Percentiles rank a stretch among this genome's conserved stretches.
These are phyloP conservation scores for Mystacides longicornis DNA, from an alignment of 2,888 invertebrate genomes.

Conservation along the genomic window DNA sequence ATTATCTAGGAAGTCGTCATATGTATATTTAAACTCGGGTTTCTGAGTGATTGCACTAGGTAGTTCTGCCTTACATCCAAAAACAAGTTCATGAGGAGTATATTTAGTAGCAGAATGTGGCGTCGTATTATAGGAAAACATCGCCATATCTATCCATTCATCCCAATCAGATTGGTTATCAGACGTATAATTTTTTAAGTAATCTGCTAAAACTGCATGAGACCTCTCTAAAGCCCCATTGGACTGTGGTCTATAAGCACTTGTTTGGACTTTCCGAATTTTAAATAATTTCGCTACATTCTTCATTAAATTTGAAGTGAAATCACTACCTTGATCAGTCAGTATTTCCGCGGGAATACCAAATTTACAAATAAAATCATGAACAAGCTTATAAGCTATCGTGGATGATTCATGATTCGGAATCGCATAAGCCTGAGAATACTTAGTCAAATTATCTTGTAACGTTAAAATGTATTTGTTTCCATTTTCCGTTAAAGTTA, in stretches of 20 bases:
- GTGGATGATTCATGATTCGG: constrained; percentile 31
- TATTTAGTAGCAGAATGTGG: constrained; percentile 29
- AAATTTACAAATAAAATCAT: constrained; percentile 26
- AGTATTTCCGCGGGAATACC: constrained; percentile 43
- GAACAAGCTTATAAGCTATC: constrained; percentile 27
- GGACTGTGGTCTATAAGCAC: constrained; percentile 30
- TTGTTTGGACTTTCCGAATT: constrained; percentile 29
- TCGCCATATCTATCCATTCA: constrained; percentile 28
- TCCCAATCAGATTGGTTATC: constrained; percentile 30
- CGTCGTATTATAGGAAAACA: constrained; percentile 29
- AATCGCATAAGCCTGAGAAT: constrained; percentile 29
- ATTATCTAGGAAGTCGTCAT: constrained; percentile 26
- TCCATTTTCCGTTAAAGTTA: constrained; percentile 28
- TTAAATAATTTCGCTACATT: constrained; percentile 29
- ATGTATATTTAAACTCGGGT: constrained; percentile 28
- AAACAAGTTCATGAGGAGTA: constrained; percentile 30
- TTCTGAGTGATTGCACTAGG: constrained; percentile 24
- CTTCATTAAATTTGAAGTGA: constrained; percentile 30
- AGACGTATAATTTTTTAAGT: constrained; percentile 30
- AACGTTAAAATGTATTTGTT: constrained; percentile 32
- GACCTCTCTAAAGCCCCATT: constrained; percentile 31
- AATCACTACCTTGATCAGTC: constrained; percentile 47
- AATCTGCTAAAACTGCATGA: constrained; percentile 30
- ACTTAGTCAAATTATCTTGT: constrained; percentile 33
- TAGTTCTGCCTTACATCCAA: constrained; percentile 26